A percentile compares a stretch with the other conserved stretches of the same genome.
phyloP scores from a whole-genome alignment of 23 tunicate species.

The Trididemnum nubilum region DNA sequence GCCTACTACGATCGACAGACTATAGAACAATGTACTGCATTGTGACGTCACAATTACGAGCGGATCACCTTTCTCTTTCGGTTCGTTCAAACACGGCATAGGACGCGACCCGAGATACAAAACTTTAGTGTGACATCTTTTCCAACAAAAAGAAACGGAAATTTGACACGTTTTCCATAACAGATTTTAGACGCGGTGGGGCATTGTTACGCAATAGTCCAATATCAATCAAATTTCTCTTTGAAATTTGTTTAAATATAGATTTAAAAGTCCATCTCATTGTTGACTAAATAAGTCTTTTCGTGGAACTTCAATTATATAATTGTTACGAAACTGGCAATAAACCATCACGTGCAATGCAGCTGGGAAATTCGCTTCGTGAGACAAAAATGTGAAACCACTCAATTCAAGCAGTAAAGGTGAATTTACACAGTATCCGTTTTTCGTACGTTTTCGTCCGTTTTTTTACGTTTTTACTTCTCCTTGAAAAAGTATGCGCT shows the following conservation, averaged over 20 bases:
- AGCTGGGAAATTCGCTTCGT: no score
- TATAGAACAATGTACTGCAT: no score
- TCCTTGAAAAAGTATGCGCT: no score
- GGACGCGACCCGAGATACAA: conserved; percentile 7
- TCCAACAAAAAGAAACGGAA: background rate
- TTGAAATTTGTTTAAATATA: background rate
- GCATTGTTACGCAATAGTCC: conserved; percentile 21
- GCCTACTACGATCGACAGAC: background rate
- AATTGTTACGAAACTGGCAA: no score
- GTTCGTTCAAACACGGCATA: background rate
- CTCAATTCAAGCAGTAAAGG: no score
- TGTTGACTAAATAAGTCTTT: background rate
- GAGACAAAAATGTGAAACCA: no score
- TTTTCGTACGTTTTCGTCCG: no score
- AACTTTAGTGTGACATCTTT: background rate
- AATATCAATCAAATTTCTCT: background rate
- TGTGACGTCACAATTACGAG: background rate
- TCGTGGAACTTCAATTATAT: no score
- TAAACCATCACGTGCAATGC: no score
- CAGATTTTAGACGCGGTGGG: conserved; percentile 2
- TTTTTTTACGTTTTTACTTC: no score
- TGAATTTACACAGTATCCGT: no score
- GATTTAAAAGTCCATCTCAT: background rate
- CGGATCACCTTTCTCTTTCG: background rate
- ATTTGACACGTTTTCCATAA: background rate